Percentiles rank a stretch among this genome's conserved stretches.
Evolutionary conservation across 2,888 invertebrate genomes (phyloP).

Genomic region (Drosophila demipolita): DNA sequence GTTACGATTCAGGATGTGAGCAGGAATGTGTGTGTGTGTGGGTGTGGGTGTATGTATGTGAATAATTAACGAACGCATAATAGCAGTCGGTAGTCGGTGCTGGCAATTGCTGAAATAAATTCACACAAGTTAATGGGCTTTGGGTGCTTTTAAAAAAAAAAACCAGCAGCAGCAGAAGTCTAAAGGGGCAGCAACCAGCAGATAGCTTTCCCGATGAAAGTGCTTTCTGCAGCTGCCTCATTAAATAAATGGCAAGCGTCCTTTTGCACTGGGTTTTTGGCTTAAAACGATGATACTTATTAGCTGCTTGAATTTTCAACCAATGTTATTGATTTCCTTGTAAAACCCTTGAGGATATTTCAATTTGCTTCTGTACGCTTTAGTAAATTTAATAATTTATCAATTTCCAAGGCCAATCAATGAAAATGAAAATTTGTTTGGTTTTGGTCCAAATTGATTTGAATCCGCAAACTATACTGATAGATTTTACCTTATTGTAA

Average conservation of each 20-base stretch:
- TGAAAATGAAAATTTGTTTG: background rate
- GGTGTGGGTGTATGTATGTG: slow-evolving; percentile 52
- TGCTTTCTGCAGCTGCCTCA: slow-evolving; percentile 39
- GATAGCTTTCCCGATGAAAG: slow-evolving; percentile 34
- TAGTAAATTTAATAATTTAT: background rate
- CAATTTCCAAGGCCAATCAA: slow-evolving; percentile 36
- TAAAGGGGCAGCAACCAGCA: slow-evolving; percentile 2
- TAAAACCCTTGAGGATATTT: background rate
- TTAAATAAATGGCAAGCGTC: slow-evolving; percentile 43
- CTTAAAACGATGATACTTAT: slow-evolving; percentile 6
- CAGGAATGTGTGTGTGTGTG: slow-evolving; percentile 4
- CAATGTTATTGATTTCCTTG: background rate
- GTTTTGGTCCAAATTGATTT: background rate
- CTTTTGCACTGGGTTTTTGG: background rate
- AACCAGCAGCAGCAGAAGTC: slow-evolving; percentile 15
- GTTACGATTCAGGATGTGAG: slow-evolving; percentile 47
- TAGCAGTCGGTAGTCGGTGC: slow-evolving; percentile 63
- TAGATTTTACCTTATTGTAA: background rate
- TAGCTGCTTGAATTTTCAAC: slow-evolving; percentile 9
- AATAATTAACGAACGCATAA: slow-evolving; percentile 80
- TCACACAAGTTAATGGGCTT: slow-evolving; percentile 73
- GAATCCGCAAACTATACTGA: background rate
- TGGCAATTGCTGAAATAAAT: slow-evolving; percentile 73
- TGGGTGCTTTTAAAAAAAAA: slow-evolving; percentile 73
- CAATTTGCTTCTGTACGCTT: background rate